Conservation (phyloP, 2,113 vertebrate species). For the Macaca nemestrina region DNA sequence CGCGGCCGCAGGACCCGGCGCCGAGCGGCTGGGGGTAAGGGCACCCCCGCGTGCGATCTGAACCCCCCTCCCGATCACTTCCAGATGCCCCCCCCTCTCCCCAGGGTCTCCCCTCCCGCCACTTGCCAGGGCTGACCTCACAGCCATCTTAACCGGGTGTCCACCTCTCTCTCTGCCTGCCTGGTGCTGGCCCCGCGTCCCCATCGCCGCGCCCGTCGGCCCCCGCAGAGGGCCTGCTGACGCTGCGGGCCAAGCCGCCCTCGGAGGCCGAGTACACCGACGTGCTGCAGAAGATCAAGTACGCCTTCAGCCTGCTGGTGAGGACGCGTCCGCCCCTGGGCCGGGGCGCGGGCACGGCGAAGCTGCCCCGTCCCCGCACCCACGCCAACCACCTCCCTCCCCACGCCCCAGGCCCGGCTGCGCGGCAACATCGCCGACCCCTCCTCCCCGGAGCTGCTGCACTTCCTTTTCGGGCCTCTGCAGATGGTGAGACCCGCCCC, state of each 20-base stretch:
- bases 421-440: conserved; percentile 88
- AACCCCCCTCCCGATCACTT: too few species aligned
- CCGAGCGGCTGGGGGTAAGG: conserved; percentile 79
- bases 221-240: conserved; percentile 88
- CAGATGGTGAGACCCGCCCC: conserved; percentile 86
- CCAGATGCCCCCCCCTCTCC: not conserved
- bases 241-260: conserved; percentile 86
- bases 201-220: not conserved
- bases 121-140: not conserved
- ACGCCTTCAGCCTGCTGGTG: conserved; percentile 93
- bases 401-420: conserved; percentile 85
- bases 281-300: conserved; percentile 93
- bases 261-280: conserved; percentile 87
- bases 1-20: conserved; percentile 89
- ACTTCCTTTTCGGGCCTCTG: conserved; percentile 91
- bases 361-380: rapidly evolving
- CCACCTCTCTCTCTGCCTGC: not conserved
- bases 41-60: not conserved
- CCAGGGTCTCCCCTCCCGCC: not conserved
- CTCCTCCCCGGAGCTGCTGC: conserved; percentile 89
- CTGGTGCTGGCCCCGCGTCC: not conserved
- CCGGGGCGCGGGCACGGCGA: too few species aligned
- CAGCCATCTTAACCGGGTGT: not conserved
- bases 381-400: not conserved
- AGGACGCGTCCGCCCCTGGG: conserved; percentile 1